Evolutionary conservation across 2,797 vertebrate genomes (phyloP).

Genomic region (Coracias cyanogaster): DNA sequence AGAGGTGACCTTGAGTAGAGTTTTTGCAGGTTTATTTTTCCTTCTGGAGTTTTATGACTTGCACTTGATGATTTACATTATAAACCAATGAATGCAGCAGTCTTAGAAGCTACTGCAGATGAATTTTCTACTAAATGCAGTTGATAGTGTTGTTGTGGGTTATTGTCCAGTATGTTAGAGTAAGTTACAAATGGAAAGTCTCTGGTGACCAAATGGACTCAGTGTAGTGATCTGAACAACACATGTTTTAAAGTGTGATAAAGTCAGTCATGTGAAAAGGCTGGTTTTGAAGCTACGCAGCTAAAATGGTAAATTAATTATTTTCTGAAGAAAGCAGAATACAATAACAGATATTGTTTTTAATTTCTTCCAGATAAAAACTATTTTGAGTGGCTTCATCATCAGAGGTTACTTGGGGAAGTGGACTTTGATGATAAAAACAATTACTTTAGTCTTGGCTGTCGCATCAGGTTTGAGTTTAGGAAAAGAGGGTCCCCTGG

Average conservation of each 20-base stretch:
- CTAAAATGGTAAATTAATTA: neutral
- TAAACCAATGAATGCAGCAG: neutral
- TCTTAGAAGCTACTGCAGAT: neutral
- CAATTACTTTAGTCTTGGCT: slow-evolving; percentile 95
- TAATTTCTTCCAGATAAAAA: slow-evolving; percentile 90
- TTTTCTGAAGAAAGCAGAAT: slow-evolving; percentile 35
- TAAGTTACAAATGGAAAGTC: neutral
- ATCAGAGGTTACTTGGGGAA: slow-evolving; percentile 98
- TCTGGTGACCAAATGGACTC: neutral
- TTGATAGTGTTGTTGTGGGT: neutral
- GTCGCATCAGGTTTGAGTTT: slow-evolving; percentile 97
- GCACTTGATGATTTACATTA: neutral
- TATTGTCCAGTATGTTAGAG: neutral
- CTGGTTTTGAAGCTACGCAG: neutral
- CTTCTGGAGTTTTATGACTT: neutral
- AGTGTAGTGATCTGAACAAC: neutral
- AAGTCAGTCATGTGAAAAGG: neutral
- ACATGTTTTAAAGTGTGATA: neutral
- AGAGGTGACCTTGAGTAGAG: neutral
- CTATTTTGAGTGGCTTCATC: slow-evolving; percentile 98
- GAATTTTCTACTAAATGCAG: neutral
- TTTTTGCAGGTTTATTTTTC: neutral
- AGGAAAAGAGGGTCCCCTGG: slow-evolving; percentile 97
- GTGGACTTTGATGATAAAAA: slow-evolving; percentile 99
- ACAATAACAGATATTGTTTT: neutral